Evolutionary conservation across 2,113 vertebrate species (phyloP), one percentile per base, ranked within the genome.

Genomic region (Nycticebus coucang): DNA sequence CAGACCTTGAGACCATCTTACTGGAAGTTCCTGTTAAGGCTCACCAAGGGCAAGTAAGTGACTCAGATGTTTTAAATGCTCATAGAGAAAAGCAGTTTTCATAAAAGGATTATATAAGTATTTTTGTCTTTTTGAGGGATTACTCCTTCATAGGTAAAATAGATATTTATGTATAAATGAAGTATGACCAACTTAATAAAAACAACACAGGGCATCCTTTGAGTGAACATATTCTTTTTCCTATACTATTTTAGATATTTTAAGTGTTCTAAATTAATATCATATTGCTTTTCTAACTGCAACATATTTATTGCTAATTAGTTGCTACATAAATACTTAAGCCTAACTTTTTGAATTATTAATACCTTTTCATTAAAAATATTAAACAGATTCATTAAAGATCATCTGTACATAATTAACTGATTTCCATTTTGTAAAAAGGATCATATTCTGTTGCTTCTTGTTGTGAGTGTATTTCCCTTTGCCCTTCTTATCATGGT

Each of bases 21-120:
- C 98, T 99, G 99, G 99, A 99, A 99, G 96, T 99, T 99, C 97
- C 99, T 99, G 68, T 97, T 99, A 96, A 99, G 99, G 37, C 98
- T 99, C 95, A 99, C 99, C 0, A 98, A 99, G 98, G 99, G 99
- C 98, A 99, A 98, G 99, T 99, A 98, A 85, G 99, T 98, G 89
- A 89, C 28, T 4, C 9, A 53, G 24, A 79, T 78, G 1, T 59
- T 74, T 74, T 87, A 59, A 92, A 7, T 71, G 26, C 28, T 90
- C 68, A 45, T 72, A 68, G 50, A 62, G 81, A 90, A 35, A 19
- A 83, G 7, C 21, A 95, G 3, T 66, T 81, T 81, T 50, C 60
- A 12, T 53, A 37, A 89, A 94, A 82, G 55, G 21, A 64, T 78
- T 78, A 45, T 78, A 37, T 74, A 7, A 88, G 79, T 57, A 5